A percentile compares a stretch with the other conserved stretches of the same genome.
phyloP scores from a whole-genome alignment of 2,888 invertebrate species.

The Andrena trimmerana region DNA sequence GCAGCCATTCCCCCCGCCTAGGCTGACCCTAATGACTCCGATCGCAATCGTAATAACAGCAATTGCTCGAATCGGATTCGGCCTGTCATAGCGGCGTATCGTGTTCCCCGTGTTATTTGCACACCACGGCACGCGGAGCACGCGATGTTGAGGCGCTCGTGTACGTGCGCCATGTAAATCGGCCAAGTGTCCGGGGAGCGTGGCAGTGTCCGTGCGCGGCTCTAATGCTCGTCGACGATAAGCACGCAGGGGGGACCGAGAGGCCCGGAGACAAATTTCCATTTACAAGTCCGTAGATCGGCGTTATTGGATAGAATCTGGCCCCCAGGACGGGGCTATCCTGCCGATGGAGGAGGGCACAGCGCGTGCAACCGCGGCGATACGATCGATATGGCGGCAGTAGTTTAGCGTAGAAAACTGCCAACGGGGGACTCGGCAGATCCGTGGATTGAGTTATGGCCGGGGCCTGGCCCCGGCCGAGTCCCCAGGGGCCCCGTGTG shows the following conservation, averaged over 20 bases:
- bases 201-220: neutral
- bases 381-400: constrained; percentile 56
- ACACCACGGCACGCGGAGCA: constrained; percentile 8
- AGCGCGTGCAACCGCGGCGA: constrained; percentile 48
- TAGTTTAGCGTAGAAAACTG: constrained; percentile 68
- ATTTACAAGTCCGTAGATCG: constrained; percentile 65
- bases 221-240: constrained; percentile 15
- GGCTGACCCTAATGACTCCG: constrained; percentile 39
- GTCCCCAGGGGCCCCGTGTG: constrained; percentile 59
- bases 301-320: constrained; percentile 65
- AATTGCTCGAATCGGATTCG: constrained; percentile 43
- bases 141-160: constrained; percentile 13
- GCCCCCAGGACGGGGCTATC: constrained; percentile 17
- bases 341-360: constrained; percentile 15
- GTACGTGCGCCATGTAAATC: constrained; percentile 35
- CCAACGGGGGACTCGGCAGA: constrained; percentile 64
- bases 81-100: constrained; percentile 21
- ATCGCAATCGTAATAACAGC: constrained; percentile 45
- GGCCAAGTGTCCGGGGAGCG: neutral
- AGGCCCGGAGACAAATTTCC: constrained; percentile 66
- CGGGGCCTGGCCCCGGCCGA: constrained; percentile 52
- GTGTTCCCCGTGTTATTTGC: constrained; percentile 31
- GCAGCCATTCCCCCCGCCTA: constrained; percentile 6
- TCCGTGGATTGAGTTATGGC: constrained; percentile 79
- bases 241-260: neutral